Conservation (phyloP, 2,113 vertebrate genomes). For the Hystrix cristata region DNA sequence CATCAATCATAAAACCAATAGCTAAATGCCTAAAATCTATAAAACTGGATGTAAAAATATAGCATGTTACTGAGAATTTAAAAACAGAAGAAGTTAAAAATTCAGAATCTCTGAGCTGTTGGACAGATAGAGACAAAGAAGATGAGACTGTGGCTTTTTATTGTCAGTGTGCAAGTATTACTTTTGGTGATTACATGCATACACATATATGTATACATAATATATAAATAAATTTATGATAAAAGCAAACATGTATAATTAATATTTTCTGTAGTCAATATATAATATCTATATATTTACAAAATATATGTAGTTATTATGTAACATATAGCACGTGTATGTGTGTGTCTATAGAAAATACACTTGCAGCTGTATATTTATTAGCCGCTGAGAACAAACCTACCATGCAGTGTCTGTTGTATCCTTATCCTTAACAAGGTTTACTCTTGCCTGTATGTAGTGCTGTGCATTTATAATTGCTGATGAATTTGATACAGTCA, state of each 20-base stretch:
- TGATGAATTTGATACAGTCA: constrained; percentile 19
- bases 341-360: neutral
- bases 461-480: neutral
- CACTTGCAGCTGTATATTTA: neutral
- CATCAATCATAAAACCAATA: neutral
- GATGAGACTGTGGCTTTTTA: neutral
- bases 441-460: neutral
- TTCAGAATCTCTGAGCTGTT: neutral
- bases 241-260: neutral
- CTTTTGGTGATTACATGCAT: neutral
- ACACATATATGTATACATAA: neutral
- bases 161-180: neutral
- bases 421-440: neutral
- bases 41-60: neutral
- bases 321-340: too few species aligned
- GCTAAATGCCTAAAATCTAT: neutral
- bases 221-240: neutral
- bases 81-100: neutral
- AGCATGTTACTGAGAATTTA: neutral
- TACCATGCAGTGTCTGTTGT: neutral
- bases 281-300: neutral
- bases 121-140: neutral
- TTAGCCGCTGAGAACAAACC: neutral
- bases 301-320: neutral
- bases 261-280: neutral